Percentiles rank a stretch among this genome's conserved stretches.
phyloP scores from a whole-genome alignment of 2,888 invertebrate species.

The Diploptera punctata region DNA sequence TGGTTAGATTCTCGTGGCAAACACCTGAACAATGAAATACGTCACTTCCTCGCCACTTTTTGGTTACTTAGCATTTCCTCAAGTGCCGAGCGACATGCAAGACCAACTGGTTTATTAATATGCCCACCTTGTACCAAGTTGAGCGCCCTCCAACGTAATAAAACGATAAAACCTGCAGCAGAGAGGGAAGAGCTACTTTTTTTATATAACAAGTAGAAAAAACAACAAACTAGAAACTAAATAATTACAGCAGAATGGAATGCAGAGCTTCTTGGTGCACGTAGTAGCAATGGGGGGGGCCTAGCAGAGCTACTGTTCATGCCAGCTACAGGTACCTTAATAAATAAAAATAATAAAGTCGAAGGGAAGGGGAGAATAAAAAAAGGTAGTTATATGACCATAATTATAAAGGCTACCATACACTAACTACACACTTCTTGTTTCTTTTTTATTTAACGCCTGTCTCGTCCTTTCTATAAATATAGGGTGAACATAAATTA shows the following conservation, averaged over 20 bases:
- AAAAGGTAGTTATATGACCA: constrained; percentile 32
- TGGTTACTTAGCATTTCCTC: not conserved
- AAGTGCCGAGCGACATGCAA: not conserved
- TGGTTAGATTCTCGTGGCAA: no score
- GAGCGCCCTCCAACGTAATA: not conserved
- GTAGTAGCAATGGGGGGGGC: constrained; percentile 20
- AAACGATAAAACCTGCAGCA: not conserved
- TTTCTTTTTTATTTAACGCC: constrained; percentile 20
- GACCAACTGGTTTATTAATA: not conserved
- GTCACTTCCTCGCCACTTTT: not conserved
- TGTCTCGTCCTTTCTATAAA: constrained; percentile 23
- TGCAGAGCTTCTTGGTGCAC: constrained; percentile 15
- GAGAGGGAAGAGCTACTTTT: not conserved
- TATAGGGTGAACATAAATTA: constrained; percentile 26
- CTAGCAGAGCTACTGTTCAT: constrained; percentile 12
- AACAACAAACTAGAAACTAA: constrained; percentile 16
- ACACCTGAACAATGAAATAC: no score
- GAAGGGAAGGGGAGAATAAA: constrained; percentile 1
- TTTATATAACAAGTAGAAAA: not conserved
- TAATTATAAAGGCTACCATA: constrained; percentile 34
- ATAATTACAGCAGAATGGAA: constrained; percentile 20
- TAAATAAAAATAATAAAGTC: constrained; percentile 27
- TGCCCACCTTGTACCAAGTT: not conserved
- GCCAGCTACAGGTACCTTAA: constrained; percentile 12
- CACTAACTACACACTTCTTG: constrained; percentile 14